A percentile compares a stretch with the other conserved stretches of the same genome.
These are phyloP conservation scores for Triplophysa dalaica DNA, from an alignment of 2,113 vertebrate species.

Conservation along the genomic window DNA sequence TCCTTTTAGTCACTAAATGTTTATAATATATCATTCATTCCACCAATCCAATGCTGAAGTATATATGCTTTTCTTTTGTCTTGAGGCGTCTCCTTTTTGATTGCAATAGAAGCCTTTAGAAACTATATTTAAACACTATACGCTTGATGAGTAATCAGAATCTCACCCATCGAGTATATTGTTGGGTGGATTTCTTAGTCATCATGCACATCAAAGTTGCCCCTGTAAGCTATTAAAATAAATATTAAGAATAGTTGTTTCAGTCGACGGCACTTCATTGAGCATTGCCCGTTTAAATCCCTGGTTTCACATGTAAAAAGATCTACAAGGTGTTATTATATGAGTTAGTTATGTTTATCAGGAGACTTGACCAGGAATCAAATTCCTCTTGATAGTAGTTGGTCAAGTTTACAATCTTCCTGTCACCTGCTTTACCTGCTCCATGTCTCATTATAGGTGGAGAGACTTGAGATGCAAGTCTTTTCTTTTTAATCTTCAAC, in stretches of 20 bases:
- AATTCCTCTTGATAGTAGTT: constrained; percentile 37
- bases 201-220: not conserved
- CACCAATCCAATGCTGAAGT: not conserved
- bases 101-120: not conserved
- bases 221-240: not conserved
- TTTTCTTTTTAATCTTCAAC: not conserved
- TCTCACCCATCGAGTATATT: constrained; percentile 2
- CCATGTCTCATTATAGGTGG: too few relatives aligned
- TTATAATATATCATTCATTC: not conserved
- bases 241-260: not conserved
- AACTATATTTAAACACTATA: constrained; percentile 19
- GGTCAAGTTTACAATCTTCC: not conserved
- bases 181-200: constrained; percentile 15
- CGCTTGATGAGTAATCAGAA: constrained; percentile 22
- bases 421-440: not conserved
- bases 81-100: not conserved
- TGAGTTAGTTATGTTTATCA: too few relatives aligned
- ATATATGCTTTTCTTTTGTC: not conserved
- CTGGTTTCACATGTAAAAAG: not conserved
- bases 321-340: too few relatives aligned
- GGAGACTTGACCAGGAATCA: constrained; percentile 26
- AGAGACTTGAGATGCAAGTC: not conserved
- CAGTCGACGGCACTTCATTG: not conserved
- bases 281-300: not conserved
- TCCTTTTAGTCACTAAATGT: too few relatives aligned